Evolutionary conservation across 2,888 invertebrate genomes (phyloP), one percentile per base, ranked within the genome.

Genomic region (Watsonalla cultraria): DNA sequence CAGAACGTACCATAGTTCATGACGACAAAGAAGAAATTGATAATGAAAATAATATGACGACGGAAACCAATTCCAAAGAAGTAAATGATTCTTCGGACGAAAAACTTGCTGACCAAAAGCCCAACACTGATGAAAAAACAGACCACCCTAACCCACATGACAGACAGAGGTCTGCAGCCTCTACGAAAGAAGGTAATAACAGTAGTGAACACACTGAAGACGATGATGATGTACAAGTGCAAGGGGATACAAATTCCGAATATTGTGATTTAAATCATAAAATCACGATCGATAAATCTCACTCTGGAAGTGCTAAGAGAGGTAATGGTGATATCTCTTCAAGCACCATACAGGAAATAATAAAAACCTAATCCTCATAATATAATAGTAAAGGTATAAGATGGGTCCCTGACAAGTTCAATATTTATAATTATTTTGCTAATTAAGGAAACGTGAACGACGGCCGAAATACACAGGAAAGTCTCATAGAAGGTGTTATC

Each of bases 401-500:
- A 70, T 71, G 88, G 90, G 89, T 90, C 89, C 88, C 86, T 81
- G 77, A 84, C 80, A 83, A 88, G 87, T 85, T 87, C 84, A 89
- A 86, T 77, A 87, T 89, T 84, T 89, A 86, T 86, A 70, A 79
- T 90, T 90, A 84, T 90, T 90, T 90, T 90, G 86, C 87, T 84
- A 87, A 90, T 88, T 85, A 90, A 90, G 90, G 90, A 85, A 82
- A 83, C 86, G 80, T 73, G 80, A 77, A 68, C 83, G 74, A 80
- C 74, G 86, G 85, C 76, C 79, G 84, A 76, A 84, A 82, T 75
- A 83, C 82, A 63, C 88, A 86, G 68, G 88, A 89, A 76, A 90
- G 80, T 86, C 82, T 87, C 59, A 88, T 91, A 70, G 89, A 90
- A 82, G 91, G 91, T 65, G 78, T 91, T 68, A 75, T 91, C 61